These are phyloP conservation scores for Manduca sexta DNA, from an alignment of 1,140 invertebrate species.

Conservation along the genomic window DNA sequence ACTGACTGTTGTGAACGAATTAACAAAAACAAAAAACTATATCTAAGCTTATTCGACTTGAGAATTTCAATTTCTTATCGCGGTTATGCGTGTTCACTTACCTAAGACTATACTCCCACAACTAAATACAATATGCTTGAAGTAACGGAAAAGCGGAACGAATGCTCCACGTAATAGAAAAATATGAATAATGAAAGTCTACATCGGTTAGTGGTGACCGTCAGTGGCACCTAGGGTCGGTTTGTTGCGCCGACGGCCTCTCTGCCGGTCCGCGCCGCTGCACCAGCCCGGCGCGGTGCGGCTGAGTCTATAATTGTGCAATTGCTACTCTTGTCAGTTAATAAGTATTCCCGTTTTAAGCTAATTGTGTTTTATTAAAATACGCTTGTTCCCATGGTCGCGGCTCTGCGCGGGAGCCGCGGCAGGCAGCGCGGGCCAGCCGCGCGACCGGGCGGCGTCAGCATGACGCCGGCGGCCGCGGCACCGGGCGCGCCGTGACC, in stretches of 20 bases:
- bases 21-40: neutral
- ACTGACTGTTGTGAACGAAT: conserved; percentile 1
- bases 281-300: no score
- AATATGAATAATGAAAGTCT: no score
- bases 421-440: conserved; percentile 42
- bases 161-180: no score
- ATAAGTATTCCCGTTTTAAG: no score
- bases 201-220: no score
- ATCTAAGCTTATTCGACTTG: neutral
- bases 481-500: conserved; percentile 21
- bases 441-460: conserved; percentile 33
- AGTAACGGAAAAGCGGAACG: neutral
- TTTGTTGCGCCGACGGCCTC: no score
- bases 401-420: conserved; percentile 28
- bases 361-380: no score
- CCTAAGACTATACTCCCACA: neutral
- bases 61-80: neutral
- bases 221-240: no score
- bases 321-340: no score
- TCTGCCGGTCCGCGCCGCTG: no score
- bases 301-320: no score
- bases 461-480: conserved; percentile 33
- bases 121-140: neutral
- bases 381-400: conserved; percentile 15
- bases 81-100: neutral